Evolutionary conservation across 2,113 vertebrate species (phyloP).

Genomic region (Lepus timidus): DNA sequence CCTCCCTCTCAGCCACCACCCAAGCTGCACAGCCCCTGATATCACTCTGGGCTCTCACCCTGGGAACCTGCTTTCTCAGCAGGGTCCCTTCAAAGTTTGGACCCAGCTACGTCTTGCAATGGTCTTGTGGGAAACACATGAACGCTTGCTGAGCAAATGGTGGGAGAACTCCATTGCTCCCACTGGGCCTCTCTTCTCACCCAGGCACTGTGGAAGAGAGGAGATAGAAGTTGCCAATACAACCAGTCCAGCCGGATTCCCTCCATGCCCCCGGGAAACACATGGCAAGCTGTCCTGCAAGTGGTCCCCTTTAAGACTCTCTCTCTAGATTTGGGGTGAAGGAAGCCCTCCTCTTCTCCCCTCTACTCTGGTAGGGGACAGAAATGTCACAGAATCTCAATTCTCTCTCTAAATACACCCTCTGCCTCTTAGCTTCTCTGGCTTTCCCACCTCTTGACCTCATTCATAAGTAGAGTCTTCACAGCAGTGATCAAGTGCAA

Average conservation of each 20-base stretch:
- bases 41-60: too few relatives aligned
- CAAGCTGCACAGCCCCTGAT: background rate
- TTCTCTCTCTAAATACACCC: background rate
- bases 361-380: background rate
- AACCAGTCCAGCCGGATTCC: background rate
- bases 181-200: too few relatives aligned
- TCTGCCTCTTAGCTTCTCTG: background rate
- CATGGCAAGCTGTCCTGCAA: background rate
- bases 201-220: too few relatives aligned
- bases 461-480: background rate
- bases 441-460: background rate
- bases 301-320: background rate
- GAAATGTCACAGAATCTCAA: background rate
- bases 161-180: background rate
- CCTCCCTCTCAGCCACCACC: background rate
- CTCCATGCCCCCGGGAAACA: background rate
- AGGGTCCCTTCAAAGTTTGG: background rate
- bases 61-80: background rate
- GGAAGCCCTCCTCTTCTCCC: background rate
- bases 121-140: background rate
- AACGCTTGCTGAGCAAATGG: background rate
- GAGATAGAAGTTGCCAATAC: background rate
- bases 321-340: background rate
- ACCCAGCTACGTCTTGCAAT: too few relatives aligned
- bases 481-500: background rate